Percentiles rank a stretch among this genome's conserved stretches.
Evolutionary conservation across 2,113 vertebrate species (phyloP).

Genomic region (Willisornis vidua): DNA sequence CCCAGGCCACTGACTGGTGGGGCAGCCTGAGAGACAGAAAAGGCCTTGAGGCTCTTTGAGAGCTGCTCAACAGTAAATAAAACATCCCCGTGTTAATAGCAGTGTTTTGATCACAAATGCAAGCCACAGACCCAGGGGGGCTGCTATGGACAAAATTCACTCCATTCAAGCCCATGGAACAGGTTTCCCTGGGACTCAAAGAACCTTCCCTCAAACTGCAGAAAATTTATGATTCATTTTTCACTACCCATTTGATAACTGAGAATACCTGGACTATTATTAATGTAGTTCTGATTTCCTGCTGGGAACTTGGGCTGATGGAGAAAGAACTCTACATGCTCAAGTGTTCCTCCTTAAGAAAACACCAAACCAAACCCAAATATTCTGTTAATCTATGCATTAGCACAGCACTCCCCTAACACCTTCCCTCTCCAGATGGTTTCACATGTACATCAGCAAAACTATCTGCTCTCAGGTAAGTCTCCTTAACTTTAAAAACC

Average conservation of each 20-base stretch:
- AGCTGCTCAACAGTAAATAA: background rate
- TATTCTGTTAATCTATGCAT: background rate
- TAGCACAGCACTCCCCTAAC: background rate
- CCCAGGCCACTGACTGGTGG: background rate
- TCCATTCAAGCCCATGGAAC: background rate
- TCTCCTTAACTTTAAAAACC: background rate
- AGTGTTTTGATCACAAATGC: background rate
- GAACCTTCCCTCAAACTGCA: background rate
- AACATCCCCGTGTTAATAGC: background rate
- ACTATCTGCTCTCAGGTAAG: background rate
- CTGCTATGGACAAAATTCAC: background rate
- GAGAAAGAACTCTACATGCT: background rate
- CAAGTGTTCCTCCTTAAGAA: background rate
- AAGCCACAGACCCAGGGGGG: background rate
- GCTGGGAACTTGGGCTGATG: background rate
- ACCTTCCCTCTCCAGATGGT: background rate
- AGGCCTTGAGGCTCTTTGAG: background rate
- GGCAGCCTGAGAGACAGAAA: background rate
- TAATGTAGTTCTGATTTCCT: background rate
- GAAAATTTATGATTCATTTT: background rate
- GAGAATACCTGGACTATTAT: background rate
- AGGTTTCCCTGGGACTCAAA: background rate
- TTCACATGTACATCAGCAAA: background rate
- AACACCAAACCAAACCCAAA: fast-evolving
- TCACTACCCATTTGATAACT: background rate